Evolutionary conservation across 2,797 vertebrate genomes (phyloP).

Genomic region (Buceros bicornis): DNA sequence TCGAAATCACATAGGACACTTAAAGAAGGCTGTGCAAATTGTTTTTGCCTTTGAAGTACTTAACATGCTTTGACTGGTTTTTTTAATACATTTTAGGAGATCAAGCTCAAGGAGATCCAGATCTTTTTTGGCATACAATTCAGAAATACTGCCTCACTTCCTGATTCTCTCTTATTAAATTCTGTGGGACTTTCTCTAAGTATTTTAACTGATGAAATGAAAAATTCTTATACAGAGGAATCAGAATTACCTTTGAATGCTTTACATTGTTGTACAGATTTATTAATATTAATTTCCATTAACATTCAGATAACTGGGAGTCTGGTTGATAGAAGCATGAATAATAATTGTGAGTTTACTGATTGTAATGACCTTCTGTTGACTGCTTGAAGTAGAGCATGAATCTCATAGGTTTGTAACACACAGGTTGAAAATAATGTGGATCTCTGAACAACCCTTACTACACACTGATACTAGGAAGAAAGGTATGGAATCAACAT

Average conservation of each 20-base stretch:
- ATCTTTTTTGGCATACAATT: not conserved
- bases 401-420: not conserved
- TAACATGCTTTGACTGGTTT: not conserved
- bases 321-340: not conserved
- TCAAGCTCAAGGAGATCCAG: not conserved
- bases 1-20: not conserved
- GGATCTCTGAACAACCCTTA: not conserved
- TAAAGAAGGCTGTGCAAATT: not conserved
- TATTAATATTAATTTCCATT: not conserved
- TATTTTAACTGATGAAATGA: not conserved
- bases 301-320: not conserved
- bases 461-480: not conserved
- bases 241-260: not conserved
- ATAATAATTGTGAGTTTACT: not conserved
- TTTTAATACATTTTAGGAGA: not conserved
- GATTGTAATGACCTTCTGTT: not conserved
- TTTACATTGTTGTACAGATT: not conserved
- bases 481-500: not conserved
- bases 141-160: not conserved
- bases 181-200: not conserved
- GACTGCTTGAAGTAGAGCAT: not conserved
- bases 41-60: not conserved
- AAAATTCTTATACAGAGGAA: not conserved
- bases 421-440: not conserved
- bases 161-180: not conserved